Conservation (phyloP, 2,113 vertebrate genomes). For the Benitochromis conjunctus region DNA sequence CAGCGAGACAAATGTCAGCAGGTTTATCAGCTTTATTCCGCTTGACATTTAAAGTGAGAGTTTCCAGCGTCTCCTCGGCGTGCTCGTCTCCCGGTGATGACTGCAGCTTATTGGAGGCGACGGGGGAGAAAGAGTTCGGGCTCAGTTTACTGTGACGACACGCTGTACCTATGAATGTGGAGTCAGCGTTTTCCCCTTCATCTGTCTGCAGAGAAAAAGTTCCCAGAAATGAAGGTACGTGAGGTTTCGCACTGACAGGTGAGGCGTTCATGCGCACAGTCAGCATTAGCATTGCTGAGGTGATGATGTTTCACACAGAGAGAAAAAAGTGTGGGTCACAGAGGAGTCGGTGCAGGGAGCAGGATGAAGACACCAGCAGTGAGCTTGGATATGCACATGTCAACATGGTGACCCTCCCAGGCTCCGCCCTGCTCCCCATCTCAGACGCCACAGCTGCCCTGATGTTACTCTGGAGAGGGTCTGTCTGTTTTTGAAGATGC, state of each 20-base stretch:
- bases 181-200: background rate
- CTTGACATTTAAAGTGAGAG: background rate
- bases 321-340: background rate
- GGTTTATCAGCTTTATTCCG: background rate
- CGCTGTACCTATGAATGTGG: accelerated
- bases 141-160: background rate
- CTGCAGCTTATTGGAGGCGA: background rate
- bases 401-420: background rate
- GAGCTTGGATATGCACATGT: background rate
- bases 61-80: background rate
- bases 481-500: background rate
- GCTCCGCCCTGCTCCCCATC: background rate
- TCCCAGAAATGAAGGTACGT: background rate
- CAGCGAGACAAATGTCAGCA: background rate
- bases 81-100: background rate
- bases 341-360: accelerated
- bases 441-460: background rate
- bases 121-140: background rate
- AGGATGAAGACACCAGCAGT: too few species aligned
- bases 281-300: background rate
- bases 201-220: too few species aligned
- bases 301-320: background rate
- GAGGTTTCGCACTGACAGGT: background rate
- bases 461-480: background rate
- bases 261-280: accelerated